Conservation (phyloP, 2,113 vertebrate genomes). For the Neolamprologus caudopunctatus region DNA sequence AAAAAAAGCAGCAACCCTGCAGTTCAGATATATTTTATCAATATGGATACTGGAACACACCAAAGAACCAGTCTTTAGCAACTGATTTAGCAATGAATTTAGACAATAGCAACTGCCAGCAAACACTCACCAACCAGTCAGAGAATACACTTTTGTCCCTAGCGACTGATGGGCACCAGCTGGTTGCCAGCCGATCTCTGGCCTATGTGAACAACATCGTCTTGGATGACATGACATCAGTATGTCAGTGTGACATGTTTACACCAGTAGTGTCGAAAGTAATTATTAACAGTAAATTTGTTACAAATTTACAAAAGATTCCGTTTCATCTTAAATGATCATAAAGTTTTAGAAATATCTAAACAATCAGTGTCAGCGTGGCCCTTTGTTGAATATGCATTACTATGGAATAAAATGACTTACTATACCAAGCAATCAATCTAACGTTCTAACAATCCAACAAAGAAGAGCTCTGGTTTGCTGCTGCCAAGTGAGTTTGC, state of each 20-base stretch:
- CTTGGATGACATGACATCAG: background rate
- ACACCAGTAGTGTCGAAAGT: background rate
- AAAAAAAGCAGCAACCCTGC: background rate
- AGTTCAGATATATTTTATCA: background rate
- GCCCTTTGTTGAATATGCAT: background rate
- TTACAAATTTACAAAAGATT: background rate
- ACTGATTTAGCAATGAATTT: background rate
- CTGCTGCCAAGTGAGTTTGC: background rate
- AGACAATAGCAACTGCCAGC: background rate
- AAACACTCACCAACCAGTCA: background rate
- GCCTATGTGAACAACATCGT: background rate
- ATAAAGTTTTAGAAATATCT: background rate
- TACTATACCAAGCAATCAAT: background rate
- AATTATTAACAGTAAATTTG: background rate
- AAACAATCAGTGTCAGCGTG: background rate
- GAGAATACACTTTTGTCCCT: background rate
- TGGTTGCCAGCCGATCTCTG: background rate
- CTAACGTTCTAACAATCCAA: background rate
- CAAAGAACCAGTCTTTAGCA: background rate
- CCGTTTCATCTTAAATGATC: accelerated
- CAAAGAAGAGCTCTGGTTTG: background rate
- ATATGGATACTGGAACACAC: accelerated
- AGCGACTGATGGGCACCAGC: background rate
- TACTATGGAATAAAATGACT: background rate
- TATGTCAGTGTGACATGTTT: background rate